These are phyloP conservation scores for Heterotis niloticus DNA, from an alignment of 2,113 vertebrate genomes.

Conservation along the genomic window DNA sequence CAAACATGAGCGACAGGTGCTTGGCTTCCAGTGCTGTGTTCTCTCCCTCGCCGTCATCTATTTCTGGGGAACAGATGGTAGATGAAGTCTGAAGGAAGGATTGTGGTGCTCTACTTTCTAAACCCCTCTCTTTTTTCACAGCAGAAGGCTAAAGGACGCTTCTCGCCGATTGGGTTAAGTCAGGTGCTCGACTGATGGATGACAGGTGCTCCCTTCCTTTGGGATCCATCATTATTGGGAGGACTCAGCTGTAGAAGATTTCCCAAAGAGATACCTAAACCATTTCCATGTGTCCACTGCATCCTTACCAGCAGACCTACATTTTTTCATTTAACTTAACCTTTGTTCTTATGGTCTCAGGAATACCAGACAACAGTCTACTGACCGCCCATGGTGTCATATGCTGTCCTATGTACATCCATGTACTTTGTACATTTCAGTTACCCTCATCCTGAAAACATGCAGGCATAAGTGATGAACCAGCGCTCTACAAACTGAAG, in stretches of 20 bases:
- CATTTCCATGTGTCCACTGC: too few species aligned
- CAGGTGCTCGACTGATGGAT: neutral
- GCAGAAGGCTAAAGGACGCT: neutral
- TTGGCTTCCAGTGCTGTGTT: neutral
- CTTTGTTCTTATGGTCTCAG: neutral
- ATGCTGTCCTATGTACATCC: too few species aligned
- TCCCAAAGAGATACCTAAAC: neutral
- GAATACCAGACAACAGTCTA: too few species aligned
- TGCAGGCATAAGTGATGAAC: too few species aligned
- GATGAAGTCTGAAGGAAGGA: neutral
- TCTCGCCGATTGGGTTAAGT: neutral
- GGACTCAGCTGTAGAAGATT: neutral
- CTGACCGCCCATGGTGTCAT: too few species aligned
- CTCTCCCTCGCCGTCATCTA: constrained; percentile 16
- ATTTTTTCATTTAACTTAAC: neutral
- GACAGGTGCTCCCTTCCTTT: neutral
- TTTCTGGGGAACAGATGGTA: constrained; percentile 29
- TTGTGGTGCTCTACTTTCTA: constrained; percentile 17
- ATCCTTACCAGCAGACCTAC: neutral
- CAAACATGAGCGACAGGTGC: constrained; percentile 19
- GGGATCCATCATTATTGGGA: neutral
- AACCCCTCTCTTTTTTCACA: neutral
- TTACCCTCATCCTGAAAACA: too few species aligned
- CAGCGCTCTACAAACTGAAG: too few species aligned
- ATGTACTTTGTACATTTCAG: too few species aligned